Conservation (phyloP, 2,797 vertebrate species). For the Paramormyrops hopkinsi region DNA sequence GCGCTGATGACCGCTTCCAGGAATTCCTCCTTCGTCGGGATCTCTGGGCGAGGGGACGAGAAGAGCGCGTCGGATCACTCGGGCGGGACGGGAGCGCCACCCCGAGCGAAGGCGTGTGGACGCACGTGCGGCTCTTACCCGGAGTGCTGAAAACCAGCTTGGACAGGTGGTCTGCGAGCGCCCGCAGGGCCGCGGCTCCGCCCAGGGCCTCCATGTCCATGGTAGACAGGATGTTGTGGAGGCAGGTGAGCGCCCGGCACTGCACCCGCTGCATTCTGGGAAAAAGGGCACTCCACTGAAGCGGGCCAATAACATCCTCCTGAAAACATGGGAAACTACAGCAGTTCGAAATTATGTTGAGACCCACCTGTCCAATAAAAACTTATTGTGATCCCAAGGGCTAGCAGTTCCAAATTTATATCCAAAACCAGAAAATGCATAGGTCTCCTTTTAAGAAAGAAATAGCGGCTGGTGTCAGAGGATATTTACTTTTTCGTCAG, state of each 20-base stretch:
- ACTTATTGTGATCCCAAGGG: not conserved
- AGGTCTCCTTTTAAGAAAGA: not conserved
- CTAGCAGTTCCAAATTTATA: not conserved
- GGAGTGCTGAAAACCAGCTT: conserved; percentile 72
- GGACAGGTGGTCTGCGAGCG: conserved; percentile 78
- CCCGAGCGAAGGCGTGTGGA: not conserved
- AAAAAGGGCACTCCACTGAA: conserved; percentile 20
- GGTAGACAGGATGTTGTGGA: conserved; percentile 82
- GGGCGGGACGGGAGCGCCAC: not conserved
- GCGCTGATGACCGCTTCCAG: conserved; percentile 87
- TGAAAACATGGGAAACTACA: not conserved
- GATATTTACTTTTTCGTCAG: conserved; percentile 80
- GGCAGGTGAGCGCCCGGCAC: conserved; percentile 81
- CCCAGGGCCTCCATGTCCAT: conserved; percentile 83
- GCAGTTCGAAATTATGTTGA: not conserved
- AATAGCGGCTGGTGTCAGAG: not conserved
- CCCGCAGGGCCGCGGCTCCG: conserved; percentile 72
- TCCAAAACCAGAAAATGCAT: not conserved
- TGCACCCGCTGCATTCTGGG: conserved; percentile 79
- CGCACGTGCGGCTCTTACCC: conserved; percentile 48
- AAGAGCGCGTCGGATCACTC: not conserved
- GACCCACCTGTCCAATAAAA: not conserved
- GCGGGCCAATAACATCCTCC: not conserved
- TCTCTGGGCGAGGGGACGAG: conserved; percentile 57
- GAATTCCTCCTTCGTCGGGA: conserved; percentile 79